These are phyloP conservation scores for Acromyrmex charruanus DNA, from an alignment of 1,140 invertebrate species.

Conservation along the genomic window DNA sequence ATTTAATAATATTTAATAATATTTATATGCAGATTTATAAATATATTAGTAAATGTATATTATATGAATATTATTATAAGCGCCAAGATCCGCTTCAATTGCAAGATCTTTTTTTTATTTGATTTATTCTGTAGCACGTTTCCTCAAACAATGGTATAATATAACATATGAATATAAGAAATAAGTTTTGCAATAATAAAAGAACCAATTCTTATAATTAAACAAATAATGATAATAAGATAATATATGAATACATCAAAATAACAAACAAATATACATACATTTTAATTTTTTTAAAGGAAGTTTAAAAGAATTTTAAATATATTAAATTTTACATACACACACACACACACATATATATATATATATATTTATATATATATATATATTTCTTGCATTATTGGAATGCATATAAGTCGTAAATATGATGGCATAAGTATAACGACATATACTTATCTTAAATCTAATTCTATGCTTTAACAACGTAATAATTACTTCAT, in stretches of 20 bases:
- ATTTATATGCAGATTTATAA: too few species aligned
- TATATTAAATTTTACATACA: neutral
- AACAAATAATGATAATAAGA: too few species aligned
- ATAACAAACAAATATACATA: too few species aligned
- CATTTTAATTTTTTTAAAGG: neutral
- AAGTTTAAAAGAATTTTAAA: neutral
- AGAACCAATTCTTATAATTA: too few species aligned
- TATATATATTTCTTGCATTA: neutral
- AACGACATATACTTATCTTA: neutral
- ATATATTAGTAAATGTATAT: too few species aligned
- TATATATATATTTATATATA: neutral
- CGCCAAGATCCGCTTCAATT: too few species aligned
- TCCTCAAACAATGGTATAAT: constrained; percentile 5
- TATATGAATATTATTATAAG: too few species aligned
- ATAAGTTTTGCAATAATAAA: too few species aligned
- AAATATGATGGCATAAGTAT: neutral
- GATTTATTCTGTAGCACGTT: constrained; percentile 7
- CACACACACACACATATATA: neutral
- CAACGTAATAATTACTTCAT: neutral
- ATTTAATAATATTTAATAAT: too few species aligned
- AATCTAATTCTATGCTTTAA: constrained; percentile 6
- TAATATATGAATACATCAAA: too few species aligned
- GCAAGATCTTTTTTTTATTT: too few species aligned
- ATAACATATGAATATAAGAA: neutral
- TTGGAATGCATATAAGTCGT: neutral